These are phyloP conservation scores for Ia io DNA, from an alignment of 2,113 vertebrate genomes.

Conservation along the genomic window DNA sequence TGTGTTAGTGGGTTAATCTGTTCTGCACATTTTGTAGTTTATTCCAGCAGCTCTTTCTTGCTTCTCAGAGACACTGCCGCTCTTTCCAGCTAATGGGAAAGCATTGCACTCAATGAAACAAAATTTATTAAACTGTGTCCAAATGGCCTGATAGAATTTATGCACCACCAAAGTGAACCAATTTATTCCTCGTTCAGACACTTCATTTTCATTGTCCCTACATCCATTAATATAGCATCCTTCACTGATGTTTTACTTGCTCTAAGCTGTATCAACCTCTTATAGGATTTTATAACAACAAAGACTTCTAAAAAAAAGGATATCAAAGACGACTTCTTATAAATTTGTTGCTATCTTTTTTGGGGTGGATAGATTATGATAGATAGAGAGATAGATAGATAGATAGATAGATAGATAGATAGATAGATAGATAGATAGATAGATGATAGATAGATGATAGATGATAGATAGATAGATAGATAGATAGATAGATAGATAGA, in stretches of 20 bases:
- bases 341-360: slow-evolving; percentile 54
- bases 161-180: slow-evolving; percentile 61
- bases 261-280: slow-evolving; percentile 55
- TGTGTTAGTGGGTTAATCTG: not conserved
- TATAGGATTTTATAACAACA: slow-evolving; percentile 55
- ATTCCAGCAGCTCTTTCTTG: not conserved
- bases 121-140: slow-evolving; percentile 68
- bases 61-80: not conserved
- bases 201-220: slow-evolving; percentile 55
- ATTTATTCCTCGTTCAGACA: slow-evolving; percentile 66
- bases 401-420: not conserved
- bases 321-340: slow-evolving; percentile 64
- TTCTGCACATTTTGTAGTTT: not conserved
- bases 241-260: slow-evolving; percentile 57
- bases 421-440: not conserved
- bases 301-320: slow-evolving; percentile 68
- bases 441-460: not conserved
- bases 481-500: too few relatives aligned
- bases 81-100: slow-evolving; percentile 48
- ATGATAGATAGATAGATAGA: not conserved
- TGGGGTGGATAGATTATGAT: not conserved
- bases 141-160: slow-evolving; percentile 61
- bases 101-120: slow-evolving; percentile 54
- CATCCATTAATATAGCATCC: slow-evolving; percentile 63
- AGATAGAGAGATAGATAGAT: not conserved